Evolutionary conservation across 2,797 vertebrate species (phyloP), one percentile per base, ranked within the genome.

Genomic region (Ceryle rudis): DNA sequence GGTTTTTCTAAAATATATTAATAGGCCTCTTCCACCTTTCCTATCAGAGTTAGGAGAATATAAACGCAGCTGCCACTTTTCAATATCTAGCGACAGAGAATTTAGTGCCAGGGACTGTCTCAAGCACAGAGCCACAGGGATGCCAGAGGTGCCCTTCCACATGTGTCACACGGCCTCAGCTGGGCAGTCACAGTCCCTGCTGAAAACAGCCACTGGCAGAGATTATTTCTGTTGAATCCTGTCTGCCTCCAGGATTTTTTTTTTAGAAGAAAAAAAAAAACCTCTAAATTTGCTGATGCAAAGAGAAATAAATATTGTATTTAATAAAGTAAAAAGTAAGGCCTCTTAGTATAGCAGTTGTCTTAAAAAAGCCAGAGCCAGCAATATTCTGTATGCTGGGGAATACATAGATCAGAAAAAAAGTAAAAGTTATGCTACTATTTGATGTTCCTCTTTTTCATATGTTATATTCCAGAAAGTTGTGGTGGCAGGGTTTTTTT

Each of bases 301-400:
- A 93, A 73, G 23, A 62, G 65, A 65, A 83, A 81, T 52, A 96
- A 90, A 95, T 77, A 86, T 3, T 74, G 26, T 80, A 88, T 73
- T 84, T 86, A 96, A 61, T 64, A 54, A 96, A 93, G 93, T 77
- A 57, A 97, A 94, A 97, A 93, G 67, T 94, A 98, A 97, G 83
- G 87, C 92, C 71, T 87, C 86, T 88, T 37, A 90, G 58, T 72
- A 90, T 44, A 96, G 88, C 9, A 41, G 60, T 75, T 90, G 55
- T 72, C 82, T 95, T 95, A 94, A 93, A 80, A 95, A 91, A 84
- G 69, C 86, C 79, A 94, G 81, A 81, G 77, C 49, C 62, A 95
- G 44, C 55, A 72, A 20, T 26, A 66, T 31, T 81, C 55, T 77
- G 33, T 88, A 21, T 20, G 81, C 88, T 54, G 83, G 61, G 71